These are phyloP conservation scores for Esox masquinongy DNA, from an alignment of 2,797 vertebrate genomes.

Conservation along the genomic window DNA sequence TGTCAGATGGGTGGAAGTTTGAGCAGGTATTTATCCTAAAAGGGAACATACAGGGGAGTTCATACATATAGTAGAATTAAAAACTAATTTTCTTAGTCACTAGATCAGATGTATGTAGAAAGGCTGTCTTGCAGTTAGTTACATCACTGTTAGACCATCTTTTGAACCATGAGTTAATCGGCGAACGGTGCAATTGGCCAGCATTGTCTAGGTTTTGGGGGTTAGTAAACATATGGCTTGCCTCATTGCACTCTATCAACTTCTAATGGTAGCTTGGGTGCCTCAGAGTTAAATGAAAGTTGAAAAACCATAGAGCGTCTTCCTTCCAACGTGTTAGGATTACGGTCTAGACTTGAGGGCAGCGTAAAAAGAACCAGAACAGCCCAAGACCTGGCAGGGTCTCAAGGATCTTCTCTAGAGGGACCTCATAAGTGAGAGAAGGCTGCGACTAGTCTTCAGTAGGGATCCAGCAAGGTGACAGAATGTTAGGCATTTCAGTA, in stretches of 20 bases:
- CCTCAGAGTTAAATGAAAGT: no score
- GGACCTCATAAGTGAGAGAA: slow-evolving; percentile 7
- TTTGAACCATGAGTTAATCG: no score
- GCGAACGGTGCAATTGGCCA: no score
- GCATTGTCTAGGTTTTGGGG: no score
- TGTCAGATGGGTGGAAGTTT: slow-evolving; percentile 90
- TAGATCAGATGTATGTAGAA: neutral
- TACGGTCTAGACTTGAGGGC: no score
- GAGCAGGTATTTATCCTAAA: slow-evolving; percentile 75
- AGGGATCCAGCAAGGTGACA: slow-evolving; percentile 18
- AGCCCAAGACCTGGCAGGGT: neutral
- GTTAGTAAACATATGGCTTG: no score
- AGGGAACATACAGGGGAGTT: neutral
- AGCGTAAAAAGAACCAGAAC: no score
- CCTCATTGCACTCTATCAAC: no score
- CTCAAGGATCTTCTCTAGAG: slow-evolving; percentile 8
- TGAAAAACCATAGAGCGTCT: no score
- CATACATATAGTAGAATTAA: neutral
- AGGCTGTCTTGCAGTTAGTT: neutral
- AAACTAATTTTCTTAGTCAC: neutral
- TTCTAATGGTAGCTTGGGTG: no score
- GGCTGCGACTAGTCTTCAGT: slow-evolving; percentile 1
- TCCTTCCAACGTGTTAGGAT: no score
- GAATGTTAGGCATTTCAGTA: slow-evolving; percentile 18
- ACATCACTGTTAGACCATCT: no score